Conservation (phyloP, 2,888 invertebrate species). For the Meandrusa payeni region DNA sequence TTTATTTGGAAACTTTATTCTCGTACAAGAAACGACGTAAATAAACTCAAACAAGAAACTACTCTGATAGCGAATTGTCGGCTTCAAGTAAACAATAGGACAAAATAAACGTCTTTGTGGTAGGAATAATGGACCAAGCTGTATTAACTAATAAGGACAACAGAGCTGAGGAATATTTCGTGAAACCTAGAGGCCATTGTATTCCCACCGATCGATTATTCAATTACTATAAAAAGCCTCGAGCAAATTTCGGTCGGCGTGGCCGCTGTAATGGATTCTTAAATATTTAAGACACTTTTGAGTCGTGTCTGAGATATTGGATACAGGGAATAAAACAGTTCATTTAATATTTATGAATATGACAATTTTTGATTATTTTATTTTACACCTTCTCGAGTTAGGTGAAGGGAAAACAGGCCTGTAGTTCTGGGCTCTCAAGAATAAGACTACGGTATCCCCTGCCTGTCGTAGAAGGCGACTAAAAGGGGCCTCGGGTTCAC, state of each 20-base stretch:
- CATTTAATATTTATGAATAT: too few relatives aligned
- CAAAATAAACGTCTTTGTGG: constrained; percentile 13
- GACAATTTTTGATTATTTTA: too few relatives aligned
- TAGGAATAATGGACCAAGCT: constrained; percentile 11
- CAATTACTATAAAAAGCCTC: constrained; percentile 2
- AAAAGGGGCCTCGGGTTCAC: too few relatives aligned
- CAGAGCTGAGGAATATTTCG: constrained; percentile 8
- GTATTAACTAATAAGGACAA: constrained; percentile 17
- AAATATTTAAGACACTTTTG: too few relatives aligned
- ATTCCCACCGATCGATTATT: constrained; percentile 1
- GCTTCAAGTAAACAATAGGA: constrained; percentile 7
- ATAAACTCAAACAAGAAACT: constrained; percentile 6
- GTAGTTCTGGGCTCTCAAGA: too few relatives aligned
- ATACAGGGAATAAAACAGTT: too few relatives aligned
- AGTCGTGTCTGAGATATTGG: too few relatives aligned
- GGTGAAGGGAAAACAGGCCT: too few relatives aligned
- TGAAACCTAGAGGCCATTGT: constrained; percentile 9
- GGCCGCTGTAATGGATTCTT: neutral
- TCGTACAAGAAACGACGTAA: constrained; percentile 7
- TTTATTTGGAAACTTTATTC: constrained; percentile 19
- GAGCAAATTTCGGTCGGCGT: neutral
- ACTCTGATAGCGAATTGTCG: constrained; percentile 9
- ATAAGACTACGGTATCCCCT: too few relatives aligned
- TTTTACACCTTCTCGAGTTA: too few relatives aligned
- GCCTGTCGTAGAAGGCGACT: too few relatives aligned